A percentile compares a stretch with the other conserved stretches of the same genome.
Conservation (phyloP, 2,888 invertebrate species). For the Eupithecia subumbrata region DNA sequence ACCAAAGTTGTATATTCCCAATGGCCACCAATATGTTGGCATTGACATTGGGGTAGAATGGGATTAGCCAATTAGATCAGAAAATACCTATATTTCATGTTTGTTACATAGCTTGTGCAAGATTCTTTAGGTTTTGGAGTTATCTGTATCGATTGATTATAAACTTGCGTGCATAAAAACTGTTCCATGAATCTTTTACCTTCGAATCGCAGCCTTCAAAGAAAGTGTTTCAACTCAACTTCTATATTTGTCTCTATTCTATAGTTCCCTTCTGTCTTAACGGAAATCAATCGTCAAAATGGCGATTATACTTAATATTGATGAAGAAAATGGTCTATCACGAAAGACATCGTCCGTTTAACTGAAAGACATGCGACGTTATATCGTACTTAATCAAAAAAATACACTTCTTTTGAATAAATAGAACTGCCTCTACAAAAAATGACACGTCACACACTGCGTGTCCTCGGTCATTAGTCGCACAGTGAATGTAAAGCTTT, state of each 20-base stretch:
- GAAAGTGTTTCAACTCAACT: slow-evolving; percentile 4
- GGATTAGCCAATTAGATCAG: too few relatives aligned
- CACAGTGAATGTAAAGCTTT: slow-evolving; percentile 3
- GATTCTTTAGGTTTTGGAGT: slow-evolving; percentile 41
- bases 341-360: neutral
- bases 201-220: neutral
- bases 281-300: neutral
- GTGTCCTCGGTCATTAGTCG: slow-evolving; percentile 25
- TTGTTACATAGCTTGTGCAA: slow-evolving; percentile 22
- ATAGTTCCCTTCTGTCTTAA: neutral
- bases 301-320: neutral
- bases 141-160: slow-evolving; percentile 44
- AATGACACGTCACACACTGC: slow-evolving; percentile 17
- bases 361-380: neutral
- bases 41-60: too few relatives aligned
- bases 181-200: slow-evolving; percentile 13
- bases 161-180: slow-evolving; percentile 47
- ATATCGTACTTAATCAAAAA: neutral
- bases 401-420: neutral
- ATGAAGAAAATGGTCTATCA: neutral
- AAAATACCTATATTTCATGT: neutral
- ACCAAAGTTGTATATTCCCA: neutral
- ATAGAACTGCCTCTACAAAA: slow-evolving; percentile 16
- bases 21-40: neutral
- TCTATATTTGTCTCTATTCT: neutral